Evolutionary conservation across 37 sponge, comb jelly and placozoan species (phyloP).

Genomic region (Dysidea cf. avara): DNA sequence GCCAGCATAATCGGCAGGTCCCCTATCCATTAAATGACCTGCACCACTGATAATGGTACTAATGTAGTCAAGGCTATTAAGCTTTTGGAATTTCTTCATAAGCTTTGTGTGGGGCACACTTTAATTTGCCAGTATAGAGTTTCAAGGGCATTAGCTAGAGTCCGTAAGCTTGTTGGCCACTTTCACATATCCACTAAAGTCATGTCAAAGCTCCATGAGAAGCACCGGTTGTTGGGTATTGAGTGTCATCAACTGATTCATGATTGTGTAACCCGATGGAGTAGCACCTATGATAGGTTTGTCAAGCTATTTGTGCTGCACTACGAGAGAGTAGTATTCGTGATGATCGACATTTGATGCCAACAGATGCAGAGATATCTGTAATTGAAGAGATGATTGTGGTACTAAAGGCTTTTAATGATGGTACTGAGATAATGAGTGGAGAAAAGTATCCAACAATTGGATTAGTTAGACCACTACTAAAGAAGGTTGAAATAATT

Average conservation of each 20-base stretch:
- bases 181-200: no score
- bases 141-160: no score
- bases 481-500: not conserved
- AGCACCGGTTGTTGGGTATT: no score
- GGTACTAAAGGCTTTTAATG: constrained; percentile 9
- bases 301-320: no score
- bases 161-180: no score
- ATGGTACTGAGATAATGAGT: constrained; percentile 11
- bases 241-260: no score
- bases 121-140: no score
- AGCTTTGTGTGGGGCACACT: not conserved
- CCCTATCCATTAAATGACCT: no score
- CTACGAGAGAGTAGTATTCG: not conserved
- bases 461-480: not conserved
- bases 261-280: no score
- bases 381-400: constrained; percentile 8
- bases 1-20: no score
- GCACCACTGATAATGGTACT: constrained; percentile 10
- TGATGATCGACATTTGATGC: not conserved
- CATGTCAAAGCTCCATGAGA: no score
- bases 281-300: no score
- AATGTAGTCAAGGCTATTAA: not conserved
- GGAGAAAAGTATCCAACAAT: constrained; percentile 27
- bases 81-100: not conserved
- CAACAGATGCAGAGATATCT: not conserved